These are phyloP conservation scores for Calameuta idolon DNA, from an alignment of 2,888 invertebrate species.

Conservation along the genomic window DNA sequence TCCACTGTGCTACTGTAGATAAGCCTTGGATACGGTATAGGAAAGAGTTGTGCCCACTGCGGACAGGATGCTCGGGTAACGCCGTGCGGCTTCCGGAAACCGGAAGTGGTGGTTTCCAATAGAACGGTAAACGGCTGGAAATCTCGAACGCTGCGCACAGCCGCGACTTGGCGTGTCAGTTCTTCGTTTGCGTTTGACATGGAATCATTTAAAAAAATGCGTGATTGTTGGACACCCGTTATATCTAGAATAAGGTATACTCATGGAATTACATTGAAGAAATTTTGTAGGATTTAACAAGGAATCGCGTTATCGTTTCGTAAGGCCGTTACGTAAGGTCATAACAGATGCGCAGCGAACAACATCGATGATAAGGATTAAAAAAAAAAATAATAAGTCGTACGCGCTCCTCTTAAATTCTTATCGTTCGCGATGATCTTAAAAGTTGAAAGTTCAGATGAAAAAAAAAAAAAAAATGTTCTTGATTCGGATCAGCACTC, in stretches of 20 bases:
- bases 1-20: neutral
- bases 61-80: neutral
- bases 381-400: neutral
- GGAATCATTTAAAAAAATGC: neutral
- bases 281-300: neutral
- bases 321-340: neutral
- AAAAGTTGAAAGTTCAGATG: neutral
- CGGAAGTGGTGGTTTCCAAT: neutral
- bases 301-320: neutral
- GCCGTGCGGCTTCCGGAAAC: neutral
- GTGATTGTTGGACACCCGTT: neutral
- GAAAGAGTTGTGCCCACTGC: neutral
- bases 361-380: neutral
- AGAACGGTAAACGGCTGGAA: neutral
- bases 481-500: neutral
- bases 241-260: neutral
- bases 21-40: neutral
- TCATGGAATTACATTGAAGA: neutral
- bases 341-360: too few relatives aligned
- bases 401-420: neutral
- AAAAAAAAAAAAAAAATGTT: neutral
- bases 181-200: neutral
- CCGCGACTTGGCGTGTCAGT: neutral
- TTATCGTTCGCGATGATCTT: neutral
- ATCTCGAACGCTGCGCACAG: neutral